phyloP scores from a whole-genome alignment of 2,113 vertebrate species.

The Lucifuga dentata region DNA sequence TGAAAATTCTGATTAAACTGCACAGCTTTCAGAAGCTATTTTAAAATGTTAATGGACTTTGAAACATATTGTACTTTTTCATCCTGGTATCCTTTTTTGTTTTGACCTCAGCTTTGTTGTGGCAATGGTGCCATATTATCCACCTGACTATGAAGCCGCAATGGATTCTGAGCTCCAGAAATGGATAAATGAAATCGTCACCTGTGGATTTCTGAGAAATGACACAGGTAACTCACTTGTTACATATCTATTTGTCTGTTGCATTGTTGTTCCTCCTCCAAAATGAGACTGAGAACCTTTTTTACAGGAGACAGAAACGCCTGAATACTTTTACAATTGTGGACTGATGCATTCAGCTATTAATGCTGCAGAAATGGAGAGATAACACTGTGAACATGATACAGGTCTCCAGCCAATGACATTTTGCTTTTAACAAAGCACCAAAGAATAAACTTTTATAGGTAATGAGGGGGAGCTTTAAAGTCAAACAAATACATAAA shows the following conservation, averaged over 20 bases:
- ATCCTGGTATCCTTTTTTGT: not conserved
- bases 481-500: conserved; percentile 31
- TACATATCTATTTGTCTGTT: too few species aligned
- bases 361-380: too few species aligned
- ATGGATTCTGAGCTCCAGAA: conserved; percentile 80
- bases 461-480: not conserved
- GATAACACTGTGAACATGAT: too few species aligned
- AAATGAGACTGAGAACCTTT: too few species aligned
- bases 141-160: conserved; percentile 37
- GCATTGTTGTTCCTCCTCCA: too few species aligned
- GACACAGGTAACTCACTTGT: conserved; percentile 25
- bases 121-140: conserved; percentile 49
- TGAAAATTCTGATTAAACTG: too few species aligned
- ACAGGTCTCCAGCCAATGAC: too few species aligned
- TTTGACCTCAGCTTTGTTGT: conserved; percentile 71
- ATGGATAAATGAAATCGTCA: conserved; percentile 83
- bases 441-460: not conserved
- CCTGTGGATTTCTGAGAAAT: conserved; percentile 76
- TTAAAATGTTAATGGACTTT: too few species aligned
- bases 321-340: conserved; percentile 29
- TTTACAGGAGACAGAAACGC: conserved; percentile 34
- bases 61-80: too few species aligned
- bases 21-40: too few species aligned
- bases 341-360: too few species aligned
- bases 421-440: too few species aligned